Base-by-base conservation (phyloP, 2,113 vertebrate species). In the Rhinogobius similis region DNA sequence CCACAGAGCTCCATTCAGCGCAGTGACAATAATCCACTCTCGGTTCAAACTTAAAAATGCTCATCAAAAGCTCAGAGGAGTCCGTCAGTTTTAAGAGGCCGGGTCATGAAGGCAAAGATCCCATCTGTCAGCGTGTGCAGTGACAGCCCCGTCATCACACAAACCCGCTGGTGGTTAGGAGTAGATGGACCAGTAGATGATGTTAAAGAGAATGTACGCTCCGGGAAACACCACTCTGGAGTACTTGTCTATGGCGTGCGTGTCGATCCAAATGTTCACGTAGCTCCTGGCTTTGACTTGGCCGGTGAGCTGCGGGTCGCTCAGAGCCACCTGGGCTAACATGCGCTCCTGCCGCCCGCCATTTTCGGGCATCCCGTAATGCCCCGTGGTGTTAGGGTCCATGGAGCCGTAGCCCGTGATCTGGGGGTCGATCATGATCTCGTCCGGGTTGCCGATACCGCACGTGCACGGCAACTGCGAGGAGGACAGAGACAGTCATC, bases 151-250 rank as follows among this genome's bases (percentile, higher is more conserved):
- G 14, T 53, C 62, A 4, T 27, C 27, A 38, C 50, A 20, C 64
- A 62, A 48, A 68, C 48, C 58, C 41, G 29, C 59, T n/a, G 43
- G 0, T 0, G 6, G 69, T 90, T 96, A 98, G 14, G 92, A 97
- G 89, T 98, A 99, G 90, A 99, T 98, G 52, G 96, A 96, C 98
- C 98, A 99, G 86, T 99, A 99, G 94, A 99, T 96, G 91, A 99
- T 91, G 72, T 98, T 99, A 83, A 99, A 99, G 44, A 99, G 93
- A 70, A 96, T 94, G 76, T 98, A 99, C 0, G 97, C 94, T 0
- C 94, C 97, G 9, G 98, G 98, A 67, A 99, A 99, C 83, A 97
- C 92, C n/a, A 96, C 94, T 88, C 98, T 89, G 6, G 98, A 99
- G 91, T 99, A 99, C 82, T 98, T 98, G 89, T 99, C 97, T 62